Percentiles rank a stretch among this genome's conserved stretches.
Evolutionary conservation across 2,113 vertebrate genomes (phyloP).

Genomic region (Etheostoma cragini): DNA sequence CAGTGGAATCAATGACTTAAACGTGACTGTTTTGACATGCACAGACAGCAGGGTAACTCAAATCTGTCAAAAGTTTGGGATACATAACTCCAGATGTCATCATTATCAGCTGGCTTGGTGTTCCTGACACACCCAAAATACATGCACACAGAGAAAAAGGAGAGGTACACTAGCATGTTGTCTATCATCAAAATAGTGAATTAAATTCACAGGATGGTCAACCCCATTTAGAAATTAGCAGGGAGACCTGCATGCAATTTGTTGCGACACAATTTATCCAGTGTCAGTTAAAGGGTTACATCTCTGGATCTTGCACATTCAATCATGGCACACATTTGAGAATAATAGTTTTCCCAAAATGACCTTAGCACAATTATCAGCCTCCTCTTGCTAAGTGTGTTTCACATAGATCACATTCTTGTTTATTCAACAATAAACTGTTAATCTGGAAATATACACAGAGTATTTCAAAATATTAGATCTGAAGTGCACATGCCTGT

Average conservation of each 20-base stretch:
- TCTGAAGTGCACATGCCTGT: not conserved
- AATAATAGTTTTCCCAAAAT: not conserved
- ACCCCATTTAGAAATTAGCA: constrained; percentile 33
- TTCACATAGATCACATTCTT: not conserved
- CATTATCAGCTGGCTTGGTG: constrained; percentile 6
- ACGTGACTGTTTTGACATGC: not conserved
- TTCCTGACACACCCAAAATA: not conserved
- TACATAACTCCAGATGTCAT: not conserved
- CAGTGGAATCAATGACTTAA: constrained; percentile 10
- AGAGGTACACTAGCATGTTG: not conserved
- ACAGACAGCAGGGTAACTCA: constrained; percentile 7
- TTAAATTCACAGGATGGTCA: constrained; percentile 24
- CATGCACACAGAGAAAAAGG: not conserved
- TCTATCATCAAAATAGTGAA: not conserved
- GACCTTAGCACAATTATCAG: not conserved
- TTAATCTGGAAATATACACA: constrained; percentile 5
- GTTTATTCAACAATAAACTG: not conserved
- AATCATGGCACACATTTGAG: constrained; percentile 8
- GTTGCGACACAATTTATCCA: constrained; percentile 50
- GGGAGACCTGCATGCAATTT: constrained; percentile 58
- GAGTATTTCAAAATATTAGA: not conserved
- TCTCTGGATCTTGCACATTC: constrained; percentile 39
- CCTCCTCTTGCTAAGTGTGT: constrained; percentile 31
- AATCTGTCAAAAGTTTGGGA: not conserved
- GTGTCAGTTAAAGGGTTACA: constrained; percentile 17